Evolutionary conservation across 2,113 vertebrate species (phyloP).

Genomic region (Platycercus adscitus): DNA sequence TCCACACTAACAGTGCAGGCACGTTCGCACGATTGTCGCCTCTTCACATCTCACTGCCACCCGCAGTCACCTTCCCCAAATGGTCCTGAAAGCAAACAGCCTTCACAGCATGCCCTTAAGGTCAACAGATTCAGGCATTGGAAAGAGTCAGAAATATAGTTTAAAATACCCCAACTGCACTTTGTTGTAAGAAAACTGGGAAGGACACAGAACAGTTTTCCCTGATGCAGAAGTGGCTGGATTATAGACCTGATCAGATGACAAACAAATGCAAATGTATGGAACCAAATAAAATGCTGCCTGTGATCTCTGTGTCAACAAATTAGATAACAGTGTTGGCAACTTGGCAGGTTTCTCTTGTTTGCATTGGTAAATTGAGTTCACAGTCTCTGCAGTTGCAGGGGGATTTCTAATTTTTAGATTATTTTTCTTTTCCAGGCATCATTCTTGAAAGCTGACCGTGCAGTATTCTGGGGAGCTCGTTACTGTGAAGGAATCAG

Average conservation of each 20-base stretch:
- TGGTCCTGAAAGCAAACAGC: neutral
- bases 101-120: neutral
- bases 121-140: neutral
- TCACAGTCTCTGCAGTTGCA: conserved; percentile 23
- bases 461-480: conserved; percentile 18
- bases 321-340: conserved; percentile 17
- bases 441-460: conserved; percentile 8
- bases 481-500: neutral
- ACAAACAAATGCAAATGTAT: neutral
- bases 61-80: neutral
- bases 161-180: neutral
- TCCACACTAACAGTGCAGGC: rapidly evolving
- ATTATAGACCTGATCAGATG: neutral
- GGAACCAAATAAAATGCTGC: neutral
- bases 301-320: conserved; percentile 35
- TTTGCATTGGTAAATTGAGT: conserved; percentile 68
- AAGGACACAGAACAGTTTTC: neutral
- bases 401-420: neutral
- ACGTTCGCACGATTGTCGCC: rapidly evolving
- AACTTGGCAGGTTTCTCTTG: conserved; percentile 21
- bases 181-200: neutral
- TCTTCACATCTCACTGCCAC: neutral
- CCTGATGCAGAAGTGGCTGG: neutral
- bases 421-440: neutral
- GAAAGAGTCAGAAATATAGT: neutral